Percentiles rank a stretch among this genome's conserved stretches.
phyloP scores from a whole-genome alignment of 2,888 invertebrate species.

The Temnothorax rugatulus region DNA sequence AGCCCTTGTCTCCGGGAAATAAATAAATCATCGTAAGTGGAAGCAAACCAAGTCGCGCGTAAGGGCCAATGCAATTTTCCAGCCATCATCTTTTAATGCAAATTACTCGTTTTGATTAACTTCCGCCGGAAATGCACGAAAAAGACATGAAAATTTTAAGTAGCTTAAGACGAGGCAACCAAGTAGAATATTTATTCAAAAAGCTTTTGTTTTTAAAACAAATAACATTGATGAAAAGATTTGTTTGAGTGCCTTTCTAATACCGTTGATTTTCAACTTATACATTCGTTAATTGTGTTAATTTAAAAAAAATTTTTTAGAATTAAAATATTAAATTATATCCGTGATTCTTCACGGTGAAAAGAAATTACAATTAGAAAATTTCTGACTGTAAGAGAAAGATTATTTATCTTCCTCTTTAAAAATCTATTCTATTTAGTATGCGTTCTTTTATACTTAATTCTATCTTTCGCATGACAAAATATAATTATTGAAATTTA shows the following conservation, averaged over 20 bases:
- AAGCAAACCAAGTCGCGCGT: neutral
- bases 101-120: constrained; percentile 6
- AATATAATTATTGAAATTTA: neutral
- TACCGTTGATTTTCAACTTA: neutral
- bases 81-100: constrained; percentile 23
- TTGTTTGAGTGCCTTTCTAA: neutral
- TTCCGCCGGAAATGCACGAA: neutral
- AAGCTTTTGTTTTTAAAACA: neutral
- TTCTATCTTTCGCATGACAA: neutral
- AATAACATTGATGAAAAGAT: neutral
- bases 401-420: neutral
- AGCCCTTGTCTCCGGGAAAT: constrained; percentile 33
- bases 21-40: constrained; percentile 35
- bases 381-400: neutral
- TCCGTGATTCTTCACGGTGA: neutral
- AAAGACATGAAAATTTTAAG: neutral
- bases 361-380: neutral
- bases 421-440: neutral
- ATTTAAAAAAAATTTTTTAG: neutral
- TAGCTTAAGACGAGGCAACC: neutral
- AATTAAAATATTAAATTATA: constrained; percentile 7
- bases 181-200: neutral
- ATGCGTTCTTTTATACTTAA: neutral
- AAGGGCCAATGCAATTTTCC: constrained; percentile 21
- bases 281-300: neutral